Conservation (phyloP, 53 echinoderm and acorn worm species). For the Zoroaster sp. region DNA sequence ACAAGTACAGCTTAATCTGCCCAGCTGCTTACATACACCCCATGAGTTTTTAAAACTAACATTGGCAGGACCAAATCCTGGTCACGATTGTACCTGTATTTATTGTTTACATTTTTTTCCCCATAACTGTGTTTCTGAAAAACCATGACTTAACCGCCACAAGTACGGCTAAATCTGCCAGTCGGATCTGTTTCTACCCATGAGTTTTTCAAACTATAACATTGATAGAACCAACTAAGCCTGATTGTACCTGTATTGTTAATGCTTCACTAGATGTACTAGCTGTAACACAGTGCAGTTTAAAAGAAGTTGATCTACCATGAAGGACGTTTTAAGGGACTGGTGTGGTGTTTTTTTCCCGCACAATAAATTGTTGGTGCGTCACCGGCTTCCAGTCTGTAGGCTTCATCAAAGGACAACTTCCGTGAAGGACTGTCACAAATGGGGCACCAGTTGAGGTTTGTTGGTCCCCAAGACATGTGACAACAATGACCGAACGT, state of each 20-base stretch:
- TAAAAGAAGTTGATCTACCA: slow-evolving; percentile 1
- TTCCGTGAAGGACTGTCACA: background rate
- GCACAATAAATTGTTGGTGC: background rate
- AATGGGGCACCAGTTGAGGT: background rate
- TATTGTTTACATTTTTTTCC: too few relatives aligned
- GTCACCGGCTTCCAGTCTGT: background rate
- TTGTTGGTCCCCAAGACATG: background rate
- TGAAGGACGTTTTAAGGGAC: background rate
- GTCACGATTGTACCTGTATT: too few relatives aligned
- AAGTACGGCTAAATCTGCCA: background rate
- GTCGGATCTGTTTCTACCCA: background rate
- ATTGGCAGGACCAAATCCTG: too few relatives aligned
- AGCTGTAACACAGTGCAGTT: background rate
- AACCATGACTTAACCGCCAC: background rate
- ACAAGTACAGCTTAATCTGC: background rate
- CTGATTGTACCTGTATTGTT: background rate
- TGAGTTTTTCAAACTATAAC: background rate
- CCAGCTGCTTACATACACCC: background rate
- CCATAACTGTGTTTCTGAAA: background rate
- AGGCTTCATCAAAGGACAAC: background rate
- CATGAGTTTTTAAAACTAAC: too few relatives aligned
- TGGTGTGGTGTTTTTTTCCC: background rate
- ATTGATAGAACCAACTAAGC: background rate
- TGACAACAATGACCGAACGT: background rate
- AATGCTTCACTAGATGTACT: background rate